phyloP scores from a whole-genome alignment of 2,797 vertebrate species.

The Scleropages formosus region DNA sequence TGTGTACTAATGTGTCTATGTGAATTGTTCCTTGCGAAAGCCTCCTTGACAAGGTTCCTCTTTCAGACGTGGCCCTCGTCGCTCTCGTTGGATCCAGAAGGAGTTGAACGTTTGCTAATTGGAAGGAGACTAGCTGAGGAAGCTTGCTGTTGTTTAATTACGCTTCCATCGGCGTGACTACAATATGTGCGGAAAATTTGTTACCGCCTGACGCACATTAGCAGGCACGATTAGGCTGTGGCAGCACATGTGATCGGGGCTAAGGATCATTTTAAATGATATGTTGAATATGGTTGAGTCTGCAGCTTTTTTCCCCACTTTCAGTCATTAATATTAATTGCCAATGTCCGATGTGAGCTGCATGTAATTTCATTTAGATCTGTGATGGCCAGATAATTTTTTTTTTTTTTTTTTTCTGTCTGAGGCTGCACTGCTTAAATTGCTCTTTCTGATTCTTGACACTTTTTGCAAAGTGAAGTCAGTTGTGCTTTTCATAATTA shows the following conservation, averaged over 20 bases:
- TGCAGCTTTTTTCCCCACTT: neutral
- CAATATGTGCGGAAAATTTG: neutral
- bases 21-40: slow-evolving; percentile 3
- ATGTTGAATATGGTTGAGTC: neutral
- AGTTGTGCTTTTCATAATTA: neutral
- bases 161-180: neutral
- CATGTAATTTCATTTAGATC: neutral
- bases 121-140: slow-evolving; percentile 8
- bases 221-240: neutral
- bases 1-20: neutral
- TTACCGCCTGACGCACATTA: neutral
- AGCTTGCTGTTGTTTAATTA: slow-evolving; percentile 10
- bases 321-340: too few species aligned
- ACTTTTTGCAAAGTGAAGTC: neutral
- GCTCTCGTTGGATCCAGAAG: neutral
- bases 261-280: neutral
- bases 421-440: neutral
- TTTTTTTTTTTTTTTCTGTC: neutral
- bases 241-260: neutral
- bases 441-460: neutral
- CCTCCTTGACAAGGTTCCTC: neutral
- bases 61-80: neutral
- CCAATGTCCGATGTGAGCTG: neutral
- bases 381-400: neutral
- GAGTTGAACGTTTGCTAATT: neutral